Conservation (phyloP, 2,888 invertebrate species). For the Coremacera marginata region DNA sequence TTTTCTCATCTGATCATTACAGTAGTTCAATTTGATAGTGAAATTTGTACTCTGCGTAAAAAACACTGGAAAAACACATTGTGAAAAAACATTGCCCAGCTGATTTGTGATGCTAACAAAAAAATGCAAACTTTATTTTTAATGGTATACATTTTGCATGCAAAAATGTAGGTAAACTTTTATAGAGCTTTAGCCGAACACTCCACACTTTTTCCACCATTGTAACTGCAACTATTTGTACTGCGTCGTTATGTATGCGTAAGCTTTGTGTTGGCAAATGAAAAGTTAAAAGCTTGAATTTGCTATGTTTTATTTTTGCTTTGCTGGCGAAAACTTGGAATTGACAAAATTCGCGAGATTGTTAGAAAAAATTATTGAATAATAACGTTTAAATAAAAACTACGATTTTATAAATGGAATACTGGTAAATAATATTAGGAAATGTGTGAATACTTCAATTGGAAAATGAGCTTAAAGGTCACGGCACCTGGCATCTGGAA, state of each 20-base stretch:
- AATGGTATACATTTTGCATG: no score
- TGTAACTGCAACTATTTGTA: background rate
- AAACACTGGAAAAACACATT: no score
- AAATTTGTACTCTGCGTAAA: no score
- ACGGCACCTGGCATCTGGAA: background rate
- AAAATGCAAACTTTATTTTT: no score
- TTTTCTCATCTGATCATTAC: no score
- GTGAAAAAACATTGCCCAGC: no score
- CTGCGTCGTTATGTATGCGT: background rate
- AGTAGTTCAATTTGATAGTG: no score
- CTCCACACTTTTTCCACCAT: background rate
- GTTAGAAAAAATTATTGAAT: background rate
- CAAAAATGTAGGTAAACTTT: no score
- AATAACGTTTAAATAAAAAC: background rate
- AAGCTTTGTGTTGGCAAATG: background rate
- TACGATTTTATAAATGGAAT: constrained; percentile 6
- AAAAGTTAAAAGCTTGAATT: constrained; percentile 27
- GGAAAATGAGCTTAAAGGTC: no score
- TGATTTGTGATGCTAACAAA: no score
- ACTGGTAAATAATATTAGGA: constrained; percentile 7
- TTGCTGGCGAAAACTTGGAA: background rate
- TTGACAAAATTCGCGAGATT: background rate
- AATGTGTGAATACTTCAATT: no score
- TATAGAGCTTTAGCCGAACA: background rate
- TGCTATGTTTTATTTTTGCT: background rate